Conservation (phyloP, 1,140 invertebrate genomes). For the Trichonephila inaurata region DNA sequence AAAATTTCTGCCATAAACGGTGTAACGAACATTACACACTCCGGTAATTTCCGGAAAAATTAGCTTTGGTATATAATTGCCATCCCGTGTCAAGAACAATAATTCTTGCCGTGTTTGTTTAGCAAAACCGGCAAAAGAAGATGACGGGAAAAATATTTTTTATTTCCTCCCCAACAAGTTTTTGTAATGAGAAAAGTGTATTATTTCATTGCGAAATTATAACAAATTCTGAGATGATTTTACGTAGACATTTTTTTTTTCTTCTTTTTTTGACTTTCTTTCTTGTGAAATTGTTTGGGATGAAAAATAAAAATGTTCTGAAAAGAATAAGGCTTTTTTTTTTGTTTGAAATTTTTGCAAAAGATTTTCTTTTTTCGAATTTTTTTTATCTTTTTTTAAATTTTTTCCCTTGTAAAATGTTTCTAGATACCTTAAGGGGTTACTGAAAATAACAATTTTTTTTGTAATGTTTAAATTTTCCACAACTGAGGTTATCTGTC, state of each 20-base stretch:
- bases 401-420: neutral
- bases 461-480: neutral
- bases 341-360: neutral
- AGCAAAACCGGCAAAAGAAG: slow-evolving; percentile 34
- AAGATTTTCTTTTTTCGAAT: neutral
- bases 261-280: neutral
- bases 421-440: neutral
- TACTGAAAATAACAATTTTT: neutral
- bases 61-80: slow-evolving; percentile 63
- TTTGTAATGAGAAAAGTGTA: slow-evolving; percentile 54
- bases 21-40: slow-evolving; percentile 59
- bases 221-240: slow-evolving; percentile 26
- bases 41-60: slow-evolving; percentile 67
- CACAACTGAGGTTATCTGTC: neutral
- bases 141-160: slow-evolving; percentile 50
- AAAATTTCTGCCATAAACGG: slow-evolving; percentile 17
- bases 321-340: neutral
- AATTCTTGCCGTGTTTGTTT: slow-evolving; percentile 69
- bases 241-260: neutral
- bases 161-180: slow-evolving; percentile 24
- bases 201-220: slow-evolving; percentile 59
- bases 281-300: neutral
- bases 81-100: slow-evolving; percentile 63
- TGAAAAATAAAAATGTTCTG: neutral
- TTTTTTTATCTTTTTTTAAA: neutral